Base-by-base conservation (phyloP, 2,797 vertebrate species). In the Lepus townsendii region DNA sequence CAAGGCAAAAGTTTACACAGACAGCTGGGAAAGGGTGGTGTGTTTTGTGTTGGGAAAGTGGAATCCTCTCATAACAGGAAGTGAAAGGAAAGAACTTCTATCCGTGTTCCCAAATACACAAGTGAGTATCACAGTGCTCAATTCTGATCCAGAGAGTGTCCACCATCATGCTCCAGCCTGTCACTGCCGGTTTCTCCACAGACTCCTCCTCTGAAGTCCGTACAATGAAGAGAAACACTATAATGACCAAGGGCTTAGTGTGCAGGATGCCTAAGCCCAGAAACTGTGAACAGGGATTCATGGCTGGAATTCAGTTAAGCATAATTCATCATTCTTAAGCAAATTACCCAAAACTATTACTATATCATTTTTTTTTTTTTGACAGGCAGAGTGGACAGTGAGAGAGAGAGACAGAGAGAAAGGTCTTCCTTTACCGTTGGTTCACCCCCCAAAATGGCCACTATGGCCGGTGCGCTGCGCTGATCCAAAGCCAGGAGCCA, bases 81-180 rank as follows among this genome's bases (percentile, higher is more conserved):
- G 19, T 73, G 35, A 24, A 76, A 79, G 85, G 27, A 86, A 57
- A 32, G 17, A 63, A 83, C 63, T 47, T 11, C 26, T 4, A 42
- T 12, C 42, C 63, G 4, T 35, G 7, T 22, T 71, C 20, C 2
- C 8, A 42, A 65, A 24, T 32, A 11, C 7, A 26, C 4, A 22
- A 65, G 19, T 71, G 26, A 73, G 17, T 19, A 17, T 63, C 32
- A 57, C 4, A 57, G 54, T 69, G 26, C 0, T 27, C 2, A 9
- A 35, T 32, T 78, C 9, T 63, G 42, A 63, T 12, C 16, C 27
- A 11, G 10, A 85, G 10, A 54, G n/a, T 65, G 6, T 24, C 13
- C 22, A 66, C 6, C 10, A 73, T 19, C 4, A 52, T 16, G 8
- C 2, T 12, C 1, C 13, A 11, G 1, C 7, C 8, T 52, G 13